A percentile compares a stretch with the other conserved stretches of the same genome.
Evolutionary conservation across 2,113 vertebrate species (phyloP).

Genomic region (Microtus montanus): DNA sequence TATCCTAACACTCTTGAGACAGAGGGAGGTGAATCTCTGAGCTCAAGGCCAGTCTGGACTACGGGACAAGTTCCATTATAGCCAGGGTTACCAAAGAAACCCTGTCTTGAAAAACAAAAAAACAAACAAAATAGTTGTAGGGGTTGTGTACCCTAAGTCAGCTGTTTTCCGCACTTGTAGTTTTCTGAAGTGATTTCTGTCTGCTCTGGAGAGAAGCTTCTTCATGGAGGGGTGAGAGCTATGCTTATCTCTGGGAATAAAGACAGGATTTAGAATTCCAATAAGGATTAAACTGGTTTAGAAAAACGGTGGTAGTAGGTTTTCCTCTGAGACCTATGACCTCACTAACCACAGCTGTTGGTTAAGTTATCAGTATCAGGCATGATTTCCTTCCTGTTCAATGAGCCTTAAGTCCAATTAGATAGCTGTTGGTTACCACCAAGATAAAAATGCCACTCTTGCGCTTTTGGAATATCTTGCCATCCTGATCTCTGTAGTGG

Average conservation of each 20-base stretch:
- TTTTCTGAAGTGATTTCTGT: background rate
- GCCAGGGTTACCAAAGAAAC: background rate
- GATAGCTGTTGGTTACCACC: background rate
- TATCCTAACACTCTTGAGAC: background rate
- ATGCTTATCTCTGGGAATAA: background rate
- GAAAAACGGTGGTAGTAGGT: background rate
- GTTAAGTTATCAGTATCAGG: background rate
- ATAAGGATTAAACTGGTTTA: background rate
- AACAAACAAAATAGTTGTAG: background rate
- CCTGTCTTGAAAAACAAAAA: background rate
- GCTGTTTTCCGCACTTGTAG: background rate
- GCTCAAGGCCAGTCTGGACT: background rate
- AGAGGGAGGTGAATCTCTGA: background rate
- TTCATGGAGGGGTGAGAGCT: background rate
- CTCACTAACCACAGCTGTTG: background rate
- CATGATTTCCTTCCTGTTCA: background rate
- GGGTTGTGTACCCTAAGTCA: background rate
- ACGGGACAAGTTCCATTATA: background rate
- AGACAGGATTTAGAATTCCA: background rate
- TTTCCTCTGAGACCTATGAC: background rate
- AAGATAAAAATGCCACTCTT: background rate
- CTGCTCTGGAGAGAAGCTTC: background rate
- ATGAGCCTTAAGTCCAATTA: background rate
- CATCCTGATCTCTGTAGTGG: background rate
- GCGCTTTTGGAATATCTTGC: no score